A percentile compares a stretch with the other conserved stretches of the same genome.
These are phyloP conservation scores for Oegoconia quadripuncta DNA, from an alignment of 2,888 invertebrate species.

Conservation along the genomic window DNA sequence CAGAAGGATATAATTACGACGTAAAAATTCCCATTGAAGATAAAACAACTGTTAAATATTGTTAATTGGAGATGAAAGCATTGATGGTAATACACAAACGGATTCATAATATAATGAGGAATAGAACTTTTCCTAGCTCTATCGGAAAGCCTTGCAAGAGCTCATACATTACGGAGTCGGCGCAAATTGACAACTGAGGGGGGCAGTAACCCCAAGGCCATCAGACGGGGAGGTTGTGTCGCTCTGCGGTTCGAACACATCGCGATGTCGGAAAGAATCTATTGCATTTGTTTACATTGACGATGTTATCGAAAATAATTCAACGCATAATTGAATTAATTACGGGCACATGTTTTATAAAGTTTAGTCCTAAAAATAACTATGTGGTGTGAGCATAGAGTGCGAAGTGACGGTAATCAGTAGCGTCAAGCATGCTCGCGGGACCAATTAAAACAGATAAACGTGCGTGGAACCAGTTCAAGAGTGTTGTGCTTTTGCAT, in stretches of 20 bases:
- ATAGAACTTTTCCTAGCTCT: background rate
- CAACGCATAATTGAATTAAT: background rate
- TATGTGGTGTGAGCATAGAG: constrained; percentile 41
- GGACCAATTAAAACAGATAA: constrained; percentile 64
- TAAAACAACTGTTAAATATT: too few relatives aligned
- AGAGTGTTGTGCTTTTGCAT: constrained; percentile 60
- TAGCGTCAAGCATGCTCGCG: constrained; percentile 69
- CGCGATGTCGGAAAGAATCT: constrained; percentile 60
- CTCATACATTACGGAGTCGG: constrained; percentile 64
- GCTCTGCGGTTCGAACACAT: constrained; percentile 44
- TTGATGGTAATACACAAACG: background rate
- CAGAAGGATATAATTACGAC: too few relatives aligned
- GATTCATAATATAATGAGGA: too few relatives aligned
- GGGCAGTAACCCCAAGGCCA: constrained; percentile 66
- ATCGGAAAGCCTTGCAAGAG: constrained; percentile 52
- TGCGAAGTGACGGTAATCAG: constrained; percentile 50
- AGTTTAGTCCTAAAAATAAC: constrained; percentile 17
- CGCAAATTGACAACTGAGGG: constrained; percentile 69
- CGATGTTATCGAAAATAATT: constrained; percentile 13
- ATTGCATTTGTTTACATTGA: constrained; percentile 29
- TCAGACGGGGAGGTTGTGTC: constrained; percentile 61
- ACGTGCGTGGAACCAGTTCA: constrained; percentile 64
- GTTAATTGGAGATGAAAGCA: too few relatives aligned
- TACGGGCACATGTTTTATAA: background rate
- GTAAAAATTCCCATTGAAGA: too few relatives aligned